Percentiles rank a stretch among this genome's conserved stretches.
These are phyloP conservation scores for Onychostruthus taczanowskii DNA, from an alignment of 2,113 vertebrate genomes.

Conservation along the genomic window DNA sequence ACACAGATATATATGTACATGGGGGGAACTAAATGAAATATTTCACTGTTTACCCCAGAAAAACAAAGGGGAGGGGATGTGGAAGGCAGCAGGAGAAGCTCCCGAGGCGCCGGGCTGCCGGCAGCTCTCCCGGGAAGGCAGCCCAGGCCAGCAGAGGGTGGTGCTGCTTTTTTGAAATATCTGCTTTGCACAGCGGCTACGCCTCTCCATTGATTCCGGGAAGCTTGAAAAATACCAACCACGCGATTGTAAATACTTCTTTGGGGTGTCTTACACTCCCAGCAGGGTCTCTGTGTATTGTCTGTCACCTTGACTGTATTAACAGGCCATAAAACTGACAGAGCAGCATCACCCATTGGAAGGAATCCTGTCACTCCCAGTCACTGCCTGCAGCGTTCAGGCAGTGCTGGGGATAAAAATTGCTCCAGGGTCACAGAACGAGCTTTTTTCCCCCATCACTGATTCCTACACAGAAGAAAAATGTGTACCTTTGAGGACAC, in stretches of 20 bases:
- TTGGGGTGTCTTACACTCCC: fast-evolving
- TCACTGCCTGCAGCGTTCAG: not conserved
- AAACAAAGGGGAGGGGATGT: not conserved
- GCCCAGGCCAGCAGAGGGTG: slow-evolving; percentile 68
- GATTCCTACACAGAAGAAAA: not conserved
- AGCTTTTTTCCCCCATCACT: not conserved
- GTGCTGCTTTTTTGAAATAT: not conserved
- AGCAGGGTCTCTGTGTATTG: not conserved
- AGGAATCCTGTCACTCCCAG: not conserved
- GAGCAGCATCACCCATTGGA: not conserved
- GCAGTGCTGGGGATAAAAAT: not conserved
- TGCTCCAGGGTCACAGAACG: fast-evolving
- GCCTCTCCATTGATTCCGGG: not conserved
- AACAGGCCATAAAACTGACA: not conserved
- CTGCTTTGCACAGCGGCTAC: not conserved
- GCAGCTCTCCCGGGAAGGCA: not conserved
- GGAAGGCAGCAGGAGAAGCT: not conserved
- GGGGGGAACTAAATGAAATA: not conserved
- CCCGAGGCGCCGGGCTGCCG: not conserved
- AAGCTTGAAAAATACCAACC: not conserved
- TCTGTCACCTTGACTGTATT: not conserved
- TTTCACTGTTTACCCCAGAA: not conserved
- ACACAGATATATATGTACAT: too few species aligned
- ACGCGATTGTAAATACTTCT: not conserved
- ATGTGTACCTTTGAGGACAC: fast-evolving